Evolutionary conservation across 1,140 invertebrate genomes (phyloP).

Genomic region (Drosophila nebulosa): DNA sequence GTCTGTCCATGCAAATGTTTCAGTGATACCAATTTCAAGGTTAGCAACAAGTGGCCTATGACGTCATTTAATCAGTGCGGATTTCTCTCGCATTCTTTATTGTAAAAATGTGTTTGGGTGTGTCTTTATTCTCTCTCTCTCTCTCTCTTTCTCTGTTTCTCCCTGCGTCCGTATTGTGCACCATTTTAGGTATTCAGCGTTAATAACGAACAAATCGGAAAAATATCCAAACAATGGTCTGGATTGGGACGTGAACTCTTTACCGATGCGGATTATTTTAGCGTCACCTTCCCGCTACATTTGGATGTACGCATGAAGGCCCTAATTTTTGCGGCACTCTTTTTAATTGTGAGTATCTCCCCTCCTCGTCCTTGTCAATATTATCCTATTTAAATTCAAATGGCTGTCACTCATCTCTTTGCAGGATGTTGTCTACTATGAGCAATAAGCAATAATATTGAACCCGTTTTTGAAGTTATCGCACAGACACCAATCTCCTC

Average conservation of each 20-base stretch:
- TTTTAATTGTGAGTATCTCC: conserved; percentile 53
- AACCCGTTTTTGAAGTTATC: neutral
- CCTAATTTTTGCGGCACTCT: conserved; percentile 51
- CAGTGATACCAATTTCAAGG: conserved; percentile 83
- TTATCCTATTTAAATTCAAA: too few relatives aligned
- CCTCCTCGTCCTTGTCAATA: too few relatives aligned
- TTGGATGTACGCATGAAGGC: conserved; percentile 72
- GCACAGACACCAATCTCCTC: neutral
- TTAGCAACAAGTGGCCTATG: conserved; percentile 51
- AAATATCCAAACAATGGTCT: conserved; percentile 65
- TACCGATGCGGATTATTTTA: conserved; percentile 67
- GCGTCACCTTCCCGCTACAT: conserved; percentile 53
- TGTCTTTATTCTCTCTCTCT: conserved; percentile 5
- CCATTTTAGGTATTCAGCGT: conserved; percentile 52
- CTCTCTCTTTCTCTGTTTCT: too few relatives aligned
- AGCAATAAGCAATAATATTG: conserved; percentile 32
- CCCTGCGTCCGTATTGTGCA: neutral
- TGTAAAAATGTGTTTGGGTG: neutral
- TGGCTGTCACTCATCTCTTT: neutral
- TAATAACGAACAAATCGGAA: conserved; percentile 61
- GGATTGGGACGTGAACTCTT: conserved; percentile 56
- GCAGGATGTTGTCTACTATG: conserved; percentile 51
- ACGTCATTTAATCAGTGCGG: conserved; percentile 4
- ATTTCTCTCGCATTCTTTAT: neutral
- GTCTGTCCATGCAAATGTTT: conserved; percentile 84